Conservation (phyloP, 2,113 vertebrate genomes). For the Misgurnus anguillicaudatus region DNA sequence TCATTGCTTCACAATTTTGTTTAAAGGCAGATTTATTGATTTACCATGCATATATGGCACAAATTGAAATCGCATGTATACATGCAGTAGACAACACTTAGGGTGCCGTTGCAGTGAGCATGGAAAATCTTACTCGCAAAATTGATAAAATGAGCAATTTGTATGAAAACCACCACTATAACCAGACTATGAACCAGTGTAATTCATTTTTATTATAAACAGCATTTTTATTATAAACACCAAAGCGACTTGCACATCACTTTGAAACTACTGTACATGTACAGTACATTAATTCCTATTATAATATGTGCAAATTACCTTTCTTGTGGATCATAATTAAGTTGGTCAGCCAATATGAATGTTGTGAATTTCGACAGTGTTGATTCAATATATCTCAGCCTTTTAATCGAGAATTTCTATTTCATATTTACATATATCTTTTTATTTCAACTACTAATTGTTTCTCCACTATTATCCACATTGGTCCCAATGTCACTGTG, state of each 20-base stretch:
- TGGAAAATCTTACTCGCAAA: too few species aligned
- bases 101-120: neutral
- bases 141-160: neutral
- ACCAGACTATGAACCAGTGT: neutral
- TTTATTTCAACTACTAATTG: slow-evolving; percentile 25
- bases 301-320: neutral
- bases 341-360: neutral
- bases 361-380: slow-evolving; percentile 1
- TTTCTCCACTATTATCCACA: slow-evolving; percentile 29
- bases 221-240: slow-evolving; percentile 59
- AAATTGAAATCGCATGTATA: neutral
- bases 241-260: slow-evolving; percentile 31
- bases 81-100: neutral
- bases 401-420: slow-evolving; percentile 32
- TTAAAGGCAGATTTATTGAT: neutral
- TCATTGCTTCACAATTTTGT: neutral
- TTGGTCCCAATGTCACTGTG: neutral
- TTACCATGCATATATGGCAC: neutral
- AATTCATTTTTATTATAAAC: slow-evolving; percentile 72
- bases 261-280: neutral
- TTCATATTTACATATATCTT: slow-evolving; percentile 71
- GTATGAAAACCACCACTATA: too few species aligned
- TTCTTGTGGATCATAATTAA: slow-evolving; percentile 20
- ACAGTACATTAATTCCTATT: neutral
- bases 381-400: slow-evolving; percentile 27